Base-by-base conservation (phyloP, 2,113 vertebrate species). In the Alethe diademata region DNA sequence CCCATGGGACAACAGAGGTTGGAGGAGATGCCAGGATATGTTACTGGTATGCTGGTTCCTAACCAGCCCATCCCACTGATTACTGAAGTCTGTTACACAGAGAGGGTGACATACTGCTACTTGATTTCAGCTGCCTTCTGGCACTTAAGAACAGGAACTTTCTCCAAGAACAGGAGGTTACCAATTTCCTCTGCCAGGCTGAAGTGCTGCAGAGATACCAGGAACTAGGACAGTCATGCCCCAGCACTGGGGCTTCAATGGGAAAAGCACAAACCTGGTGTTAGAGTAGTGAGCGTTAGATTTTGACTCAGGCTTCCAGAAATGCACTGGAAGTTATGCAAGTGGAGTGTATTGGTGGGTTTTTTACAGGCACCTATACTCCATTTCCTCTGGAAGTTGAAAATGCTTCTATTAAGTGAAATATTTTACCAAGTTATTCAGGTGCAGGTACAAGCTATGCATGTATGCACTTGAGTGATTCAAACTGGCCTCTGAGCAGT, bases 251-350 rank as follows among this genome's bases (percentile, higher is more conserved):
- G 15, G 4, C 33, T 58, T 26, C 3, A 1, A 4, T 29, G 36
- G 17, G 15, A 5, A 15, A 51, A 75, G 29, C 1, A 2, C 19
- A 31, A 60, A 8, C 28, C 26, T 86, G 8, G 14, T 45, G 72
- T 80, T 65, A 54, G 67, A 7, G 23, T 6, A 0, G 0, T 0
- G 1, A 82, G 14, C 0, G 0, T 35, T 54, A 25, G n/a, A 35
- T 62, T 84, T 81, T 81, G 35, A 42, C 24, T 66, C 17, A n/a
- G 36, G 22, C 38, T 90, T 87, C 38, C 47, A 78, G 47, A 61
- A 85, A 29, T 4, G 3, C 20, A 6, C 15, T 25, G 45, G 33
- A 50, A 14, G 11, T 78, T 73, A 10, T 26, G 29, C 56, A 74
- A 23, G 15, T 31, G 9, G 19, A 38, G 20, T 26, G 29, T 50